Conservation (phyloP, 1,140 invertebrate species). For the Asbolus verrucosus region DNA sequence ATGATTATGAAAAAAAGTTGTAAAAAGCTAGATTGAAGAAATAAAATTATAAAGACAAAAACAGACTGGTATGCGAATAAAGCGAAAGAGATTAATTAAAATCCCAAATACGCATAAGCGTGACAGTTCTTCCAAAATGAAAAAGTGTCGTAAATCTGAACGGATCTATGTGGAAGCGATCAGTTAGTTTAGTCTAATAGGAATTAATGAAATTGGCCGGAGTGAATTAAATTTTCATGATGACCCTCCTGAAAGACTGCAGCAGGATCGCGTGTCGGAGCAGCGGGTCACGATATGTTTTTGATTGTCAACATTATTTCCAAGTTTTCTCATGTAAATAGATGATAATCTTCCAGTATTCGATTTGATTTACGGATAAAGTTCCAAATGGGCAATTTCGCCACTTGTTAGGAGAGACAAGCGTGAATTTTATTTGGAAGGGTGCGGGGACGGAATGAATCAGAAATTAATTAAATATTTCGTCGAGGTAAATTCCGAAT, state of each 20-base stretch:
- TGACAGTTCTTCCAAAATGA: too few species aligned
- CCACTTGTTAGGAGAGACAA: background rate
- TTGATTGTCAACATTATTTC: slow-evolving; percentile 44
- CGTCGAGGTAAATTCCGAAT: slow-evolving; percentile 5
- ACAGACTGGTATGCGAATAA: too few species aligned
- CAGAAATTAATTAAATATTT: slow-evolving; percentile 20
- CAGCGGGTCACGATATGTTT: slow-evolving; percentile 35
- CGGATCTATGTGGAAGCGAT: too few species aligned
- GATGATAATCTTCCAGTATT: slow-evolving; percentile 19
- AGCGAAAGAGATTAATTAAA: too few species aligned
- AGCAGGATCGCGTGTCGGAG: slow-evolving; percentile 36
- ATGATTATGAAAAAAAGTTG: too few species aligned
- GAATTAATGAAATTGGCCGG: slow-evolving; percentile 37
- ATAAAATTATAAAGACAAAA: too few species aligned
- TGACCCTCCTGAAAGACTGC: slow-evolving; percentile 40
- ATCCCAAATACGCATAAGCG: too few species aligned
- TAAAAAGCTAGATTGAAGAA: too few species aligned
- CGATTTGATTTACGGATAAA: slow-evolving; percentile 34
- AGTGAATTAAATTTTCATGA: slow-evolving; percentile 43
- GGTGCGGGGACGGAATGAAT: background rate
- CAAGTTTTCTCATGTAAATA: slow-evolving; percentile 29
- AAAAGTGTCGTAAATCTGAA: too few species aligned
- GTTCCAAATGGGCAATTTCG: background rate
- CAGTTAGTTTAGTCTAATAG: slow-evolving; percentile 1
- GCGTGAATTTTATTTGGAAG: background rate